Evolutionary conservation across 2,113 vertebrate species (phyloP), one percentile per base, ranked within the genome.

Genomic region (Pluvialis apricaria): DNA sequence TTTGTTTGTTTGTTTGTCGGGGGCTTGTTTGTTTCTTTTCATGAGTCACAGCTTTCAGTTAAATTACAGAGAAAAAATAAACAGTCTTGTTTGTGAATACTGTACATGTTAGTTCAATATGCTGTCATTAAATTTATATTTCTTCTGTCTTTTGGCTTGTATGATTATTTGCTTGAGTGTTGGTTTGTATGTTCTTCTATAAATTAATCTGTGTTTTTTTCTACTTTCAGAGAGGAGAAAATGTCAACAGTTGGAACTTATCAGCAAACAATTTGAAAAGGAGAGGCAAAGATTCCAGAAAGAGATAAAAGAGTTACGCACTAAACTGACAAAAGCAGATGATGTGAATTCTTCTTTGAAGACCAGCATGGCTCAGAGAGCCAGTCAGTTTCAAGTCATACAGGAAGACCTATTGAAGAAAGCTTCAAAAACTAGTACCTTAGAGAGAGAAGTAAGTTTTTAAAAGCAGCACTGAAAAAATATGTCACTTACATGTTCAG

Each of bases 321-420:
- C 98, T 83, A 98, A 98, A 86, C 96, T 99, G 95, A 90, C 75
- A 45, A 96, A 98, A 97, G 98, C 98, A 78, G 98, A 99, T 97
- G 97, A 98, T 78, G 99, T 99, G 96, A 98, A 99, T 86, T 98
- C 98, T 49, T 97, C 98, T 65, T 98, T 99, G 96, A 99, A 99
- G 97, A 97, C 92, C 97, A 98, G 98, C 94, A 99, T 99, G 99
- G 97, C 98, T 38, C 99, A 99, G 96, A 98, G 98, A 97, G 98
- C 98, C 77, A 98, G 97, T 76, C 99, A 99, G 88, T 99, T 99
- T 97, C 98, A 99, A 92, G 97, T 96, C 90, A 98, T 99, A 94
- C 99, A 99, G 97, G 98, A 98, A 29, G 99, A 99, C 76, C 97
- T 99, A 12, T 71, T 99, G 96, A 98, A 99, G 92, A 99, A 99